phyloP scores from a whole-genome alignment of 2,113 vertebrate genomes.

The Cyprichromis sp. region DNA sequence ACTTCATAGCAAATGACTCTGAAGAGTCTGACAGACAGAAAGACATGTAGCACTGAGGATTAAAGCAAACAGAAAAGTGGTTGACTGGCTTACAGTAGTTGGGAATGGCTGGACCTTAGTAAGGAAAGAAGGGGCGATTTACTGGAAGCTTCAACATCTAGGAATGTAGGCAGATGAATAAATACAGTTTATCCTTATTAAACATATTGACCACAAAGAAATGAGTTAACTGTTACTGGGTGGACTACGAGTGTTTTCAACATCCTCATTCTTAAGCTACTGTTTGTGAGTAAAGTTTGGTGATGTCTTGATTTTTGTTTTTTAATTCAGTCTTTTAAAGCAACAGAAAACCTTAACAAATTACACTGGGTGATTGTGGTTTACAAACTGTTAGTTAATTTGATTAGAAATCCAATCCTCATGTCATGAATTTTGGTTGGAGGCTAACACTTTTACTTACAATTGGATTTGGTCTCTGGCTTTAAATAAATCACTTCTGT shows the following conservation, averaged over 20 bases:
- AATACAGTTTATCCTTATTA: not conserved
- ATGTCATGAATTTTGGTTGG: not conserved
- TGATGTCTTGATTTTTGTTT: not conserved
- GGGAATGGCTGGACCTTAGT: not conserved
- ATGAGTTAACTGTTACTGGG: not conserved
- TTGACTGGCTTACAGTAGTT: not conserved
- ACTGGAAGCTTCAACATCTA: not conserved
- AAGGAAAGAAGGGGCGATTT: not conserved
- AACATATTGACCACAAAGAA: not conserved
- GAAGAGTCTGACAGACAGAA: not conserved
- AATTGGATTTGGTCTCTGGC: not conserved
- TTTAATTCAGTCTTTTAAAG: not conserved
- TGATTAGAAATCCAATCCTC: not conserved
- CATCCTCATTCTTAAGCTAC: not conserved
- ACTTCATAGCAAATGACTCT: not conserved
- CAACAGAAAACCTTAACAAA: not conserved
- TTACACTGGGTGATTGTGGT: not conserved
- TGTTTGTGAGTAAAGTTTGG: not conserved
- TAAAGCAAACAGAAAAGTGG: not conserved
- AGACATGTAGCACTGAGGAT: not conserved
- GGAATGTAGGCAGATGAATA: not conserved
- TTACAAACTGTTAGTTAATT: not conserved
- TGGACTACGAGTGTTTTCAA: not conserved
- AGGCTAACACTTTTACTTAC: not conserved
- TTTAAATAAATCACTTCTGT: conserved; percentile 8